These are phyloP conservation scores for Nannospalax galili DNA, from an alignment of 2,113 vertebrate genomes.

Conservation along the genomic window DNA sequence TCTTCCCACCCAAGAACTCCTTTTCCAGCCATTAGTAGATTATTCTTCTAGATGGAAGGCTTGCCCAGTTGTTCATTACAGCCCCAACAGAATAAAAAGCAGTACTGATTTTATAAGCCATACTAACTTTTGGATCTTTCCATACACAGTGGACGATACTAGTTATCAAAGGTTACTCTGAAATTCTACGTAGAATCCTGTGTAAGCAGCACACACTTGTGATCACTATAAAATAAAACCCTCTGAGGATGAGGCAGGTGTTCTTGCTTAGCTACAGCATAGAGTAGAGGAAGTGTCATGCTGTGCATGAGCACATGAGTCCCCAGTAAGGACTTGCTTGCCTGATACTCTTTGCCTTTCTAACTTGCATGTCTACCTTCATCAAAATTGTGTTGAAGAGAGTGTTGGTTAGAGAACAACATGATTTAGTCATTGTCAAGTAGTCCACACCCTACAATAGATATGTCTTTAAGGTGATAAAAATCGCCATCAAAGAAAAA, in stretches of 20 bases:
- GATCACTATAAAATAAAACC: neutral
- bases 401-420: neutral
- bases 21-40: neutral
- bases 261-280: conserved; percentile 22
- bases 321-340: neutral
- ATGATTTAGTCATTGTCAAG: neutral
- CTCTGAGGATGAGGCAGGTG: neutral
- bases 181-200: neutral
- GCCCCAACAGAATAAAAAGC: neutral
- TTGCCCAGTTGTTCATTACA: neutral
- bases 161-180: neutral
- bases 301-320: neutral
- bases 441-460: neutral
- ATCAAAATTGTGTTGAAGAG: neutral
- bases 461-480: neutral
- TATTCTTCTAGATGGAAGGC: neutral
- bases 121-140: conserved; percentile 6
- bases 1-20: neutral
- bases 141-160: neutral
- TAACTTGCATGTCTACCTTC: neutral
- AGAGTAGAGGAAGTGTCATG: neutral
- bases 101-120: conserved; percentile 4
- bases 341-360: neutral
- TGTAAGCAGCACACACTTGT: neutral
- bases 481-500: neutral